Evolutionary conservation across 2,113 vertebrate genomes (phyloP).

Genomic region (Anhinga rufa): DNA sequence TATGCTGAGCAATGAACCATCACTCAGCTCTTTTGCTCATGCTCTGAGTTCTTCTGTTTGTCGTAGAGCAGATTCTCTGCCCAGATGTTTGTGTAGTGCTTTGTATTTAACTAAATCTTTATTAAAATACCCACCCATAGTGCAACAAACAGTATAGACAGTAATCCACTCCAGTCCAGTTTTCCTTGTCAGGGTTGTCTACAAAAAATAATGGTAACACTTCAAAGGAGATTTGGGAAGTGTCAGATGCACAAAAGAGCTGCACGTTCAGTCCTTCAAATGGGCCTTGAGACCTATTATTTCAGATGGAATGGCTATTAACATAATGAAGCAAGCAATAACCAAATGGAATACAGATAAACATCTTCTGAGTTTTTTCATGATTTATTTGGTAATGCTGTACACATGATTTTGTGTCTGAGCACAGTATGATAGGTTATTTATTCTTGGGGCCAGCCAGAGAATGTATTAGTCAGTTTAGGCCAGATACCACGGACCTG

Average conservation of each 20-base stretch:
- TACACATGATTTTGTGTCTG: background rate
- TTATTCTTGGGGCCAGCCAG: background rate
- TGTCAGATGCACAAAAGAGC: background rate
- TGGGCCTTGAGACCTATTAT: background rate
- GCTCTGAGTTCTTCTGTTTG: background rate
- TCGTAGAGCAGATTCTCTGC: background rate
- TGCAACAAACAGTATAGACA: background rate
- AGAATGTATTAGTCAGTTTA: background rate
- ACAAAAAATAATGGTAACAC: background rate
- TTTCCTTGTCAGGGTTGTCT: background rate
- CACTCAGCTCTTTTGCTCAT: background rate
- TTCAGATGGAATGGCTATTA: background rate
- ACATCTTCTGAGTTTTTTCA: background rate
- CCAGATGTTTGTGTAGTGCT: background rate
- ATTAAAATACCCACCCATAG: background rate
- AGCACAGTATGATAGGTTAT: background rate
- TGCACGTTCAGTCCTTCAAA: background rate
- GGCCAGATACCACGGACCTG: background rate
- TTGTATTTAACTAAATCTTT: background rate
- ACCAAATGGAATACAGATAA: background rate
- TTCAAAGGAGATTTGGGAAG: background rate
- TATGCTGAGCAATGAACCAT: background rate
- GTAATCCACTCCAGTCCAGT: background rate
- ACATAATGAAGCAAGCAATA: background rate
- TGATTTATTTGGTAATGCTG: background rate